Percentiles rank a stretch among this genome's conserved stretches.
phyloP scores from a whole-genome alignment of 2,888 invertebrate genomes.

The Exocentrus adspersus region DNA sequence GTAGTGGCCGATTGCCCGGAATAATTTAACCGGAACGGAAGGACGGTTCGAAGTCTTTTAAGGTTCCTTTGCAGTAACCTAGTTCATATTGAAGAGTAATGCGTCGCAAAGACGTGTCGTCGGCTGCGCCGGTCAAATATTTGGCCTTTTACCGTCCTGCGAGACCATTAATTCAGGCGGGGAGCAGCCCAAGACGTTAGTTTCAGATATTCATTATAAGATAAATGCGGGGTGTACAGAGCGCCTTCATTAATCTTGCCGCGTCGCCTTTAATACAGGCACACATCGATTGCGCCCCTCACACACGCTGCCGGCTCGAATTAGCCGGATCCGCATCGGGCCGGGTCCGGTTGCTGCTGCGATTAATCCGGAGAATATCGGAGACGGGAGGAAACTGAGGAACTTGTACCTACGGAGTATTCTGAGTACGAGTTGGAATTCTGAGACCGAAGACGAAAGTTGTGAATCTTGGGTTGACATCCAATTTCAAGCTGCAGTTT shows the following conservation, averaged over 20 bases:
- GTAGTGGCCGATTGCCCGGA: constrained; percentile 17
- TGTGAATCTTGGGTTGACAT: too few species aligned
- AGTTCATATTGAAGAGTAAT: too few species aligned
- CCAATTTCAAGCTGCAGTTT: too few species aligned
- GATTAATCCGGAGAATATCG: constrained; percentile 38
- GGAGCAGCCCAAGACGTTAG: constrained; percentile 34
- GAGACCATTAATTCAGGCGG: constrained; percentile 30
- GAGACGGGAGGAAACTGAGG: neutral
- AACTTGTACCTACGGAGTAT: too few species aligned
- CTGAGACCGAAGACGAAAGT: too few species aligned
- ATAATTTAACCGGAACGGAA: neutral
- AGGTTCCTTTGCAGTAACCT: too few species aligned
- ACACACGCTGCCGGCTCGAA: constrained; percentile 38
- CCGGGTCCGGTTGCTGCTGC: constrained; percentile 33
- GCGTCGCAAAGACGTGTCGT: neutral
- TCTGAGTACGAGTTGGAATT: too few species aligned
- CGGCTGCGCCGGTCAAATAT: constrained; percentile 21
- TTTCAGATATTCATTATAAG: constrained; percentile 50
- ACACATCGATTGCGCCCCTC: constrained; percentile 48
- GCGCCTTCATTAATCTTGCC: constrained; percentile 48
- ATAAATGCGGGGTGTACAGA: constrained; percentile 48
- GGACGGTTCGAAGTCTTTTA: too few species aligned
- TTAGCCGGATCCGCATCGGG: constrained; percentile 42
- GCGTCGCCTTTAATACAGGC: constrained; percentile 50
- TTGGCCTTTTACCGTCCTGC: constrained; percentile 30